A percentile compares a stretch with the other conserved stretches of the same genome.
These are phyloP conservation scores for Dasypus novemcinctus DNA, from an alignment of 2,113 vertebrate species.

Conservation along the genomic window DNA sequence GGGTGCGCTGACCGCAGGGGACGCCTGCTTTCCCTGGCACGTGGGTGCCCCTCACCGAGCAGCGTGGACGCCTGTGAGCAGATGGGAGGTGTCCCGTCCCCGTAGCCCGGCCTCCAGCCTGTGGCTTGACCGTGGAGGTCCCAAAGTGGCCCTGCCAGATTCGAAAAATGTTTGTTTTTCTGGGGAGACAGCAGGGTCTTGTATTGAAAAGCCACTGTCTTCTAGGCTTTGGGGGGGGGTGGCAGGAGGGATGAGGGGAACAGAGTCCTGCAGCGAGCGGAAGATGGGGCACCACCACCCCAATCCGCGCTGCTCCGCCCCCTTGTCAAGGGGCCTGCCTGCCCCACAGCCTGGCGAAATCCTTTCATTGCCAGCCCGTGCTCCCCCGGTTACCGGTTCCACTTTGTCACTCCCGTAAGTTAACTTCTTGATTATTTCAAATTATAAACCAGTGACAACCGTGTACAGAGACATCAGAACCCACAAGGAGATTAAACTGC, in stretches of 20 bases:
- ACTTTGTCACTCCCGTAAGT: not conserved
- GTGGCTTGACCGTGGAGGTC: accelerated
- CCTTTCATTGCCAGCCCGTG: not conserved
- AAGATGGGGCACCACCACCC: accelerated
- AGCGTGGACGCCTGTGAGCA: too few species aligned
- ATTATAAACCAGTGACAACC: accelerated
- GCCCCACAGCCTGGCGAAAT: accelerated
- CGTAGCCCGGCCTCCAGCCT: accelerated
- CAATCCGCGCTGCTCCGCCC: accelerated
- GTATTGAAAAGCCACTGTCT: not conserved
- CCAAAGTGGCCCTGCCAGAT: accelerated
- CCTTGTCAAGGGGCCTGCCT: accelerated
- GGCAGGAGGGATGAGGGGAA: accelerated
- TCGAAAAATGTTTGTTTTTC: not conserved
- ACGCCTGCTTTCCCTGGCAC: not conserved
- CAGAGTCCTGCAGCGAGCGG: accelerated
- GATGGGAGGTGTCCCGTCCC: accelerated
- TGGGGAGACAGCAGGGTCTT: not conserved
- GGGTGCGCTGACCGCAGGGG: not conserved
- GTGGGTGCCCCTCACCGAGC: too few species aligned
- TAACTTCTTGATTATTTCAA: accelerated
- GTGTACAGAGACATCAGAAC: accelerated
- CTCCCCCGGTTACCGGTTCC: accelerated
- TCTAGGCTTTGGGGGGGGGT: not conserved
- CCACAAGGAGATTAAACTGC: accelerated